A percentile compares a stretch with the other conserved stretches of the same genome.
Conservation (phyloP, 2,888 invertebrate genomes). For the Mamestra brassicae region DNA sequence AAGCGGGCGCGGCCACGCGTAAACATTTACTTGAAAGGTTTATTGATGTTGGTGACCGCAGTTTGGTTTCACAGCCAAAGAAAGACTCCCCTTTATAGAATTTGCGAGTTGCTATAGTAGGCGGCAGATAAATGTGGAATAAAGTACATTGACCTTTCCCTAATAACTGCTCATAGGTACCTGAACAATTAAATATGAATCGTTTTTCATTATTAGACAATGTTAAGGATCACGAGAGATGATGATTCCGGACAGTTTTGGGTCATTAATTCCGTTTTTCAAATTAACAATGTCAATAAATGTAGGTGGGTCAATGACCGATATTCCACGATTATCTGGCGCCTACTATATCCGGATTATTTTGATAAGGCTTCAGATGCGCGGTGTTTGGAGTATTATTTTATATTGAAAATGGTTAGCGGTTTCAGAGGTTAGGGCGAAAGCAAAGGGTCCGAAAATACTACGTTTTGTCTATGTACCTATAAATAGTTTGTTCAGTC, state of each 20-base stretch:
- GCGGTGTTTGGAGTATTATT: slow-evolving; percentile 22
- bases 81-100: slow-evolving; percentile 66
- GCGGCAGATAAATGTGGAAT: no score
- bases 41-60: slow-evolving; percentile 87
- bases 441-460: slow-evolving; percentile 8
- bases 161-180: no score
- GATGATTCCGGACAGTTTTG: no score
- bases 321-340: no score
- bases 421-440: neutral
- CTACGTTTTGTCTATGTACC: no score
- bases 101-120: slow-evolving; percentile 70
- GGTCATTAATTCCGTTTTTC: no score
- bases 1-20: slow-evolving; percentile 81
- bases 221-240: no score
- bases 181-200: no score
- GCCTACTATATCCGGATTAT: slow-evolving; percentile 66
- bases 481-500: neutral
- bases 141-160: no score
- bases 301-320: no score
- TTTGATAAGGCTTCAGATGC: slow-evolving; percentile 55
- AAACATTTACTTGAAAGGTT: slow-evolving; percentile 88
- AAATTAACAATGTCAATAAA: no score
- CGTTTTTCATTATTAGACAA: no score
- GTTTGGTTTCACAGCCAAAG: slow-evolving; percentile 78
- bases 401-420: slow-evolving; percentile 32